Conservation (phyloP, 1,140 invertebrate genomes). For the Ooceraea biroi region DNA sequence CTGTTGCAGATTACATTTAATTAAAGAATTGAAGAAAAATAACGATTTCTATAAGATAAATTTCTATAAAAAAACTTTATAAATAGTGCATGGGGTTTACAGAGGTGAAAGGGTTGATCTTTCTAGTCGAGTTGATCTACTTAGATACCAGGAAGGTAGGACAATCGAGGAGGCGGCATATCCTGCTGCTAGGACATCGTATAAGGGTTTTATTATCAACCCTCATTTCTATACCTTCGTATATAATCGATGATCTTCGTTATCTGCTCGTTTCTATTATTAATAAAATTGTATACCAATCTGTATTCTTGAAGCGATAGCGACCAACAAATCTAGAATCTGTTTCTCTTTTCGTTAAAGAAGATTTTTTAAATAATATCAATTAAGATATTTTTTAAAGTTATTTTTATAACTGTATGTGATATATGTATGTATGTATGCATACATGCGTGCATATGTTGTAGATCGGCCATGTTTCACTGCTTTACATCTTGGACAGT, state of each 20-base stretch:
- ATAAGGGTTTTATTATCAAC: slow-evolving; percentile 13
- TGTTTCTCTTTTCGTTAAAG: too few species aligned
- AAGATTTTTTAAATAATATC: too few species aligned
- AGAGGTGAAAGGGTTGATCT: slow-evolving; percentile 64
- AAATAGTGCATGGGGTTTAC: background rate
- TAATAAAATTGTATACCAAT: background rate
- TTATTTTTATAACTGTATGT: too few species aligned
- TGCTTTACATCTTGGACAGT: background rate
- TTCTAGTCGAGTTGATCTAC: slow-evolving; percentile 73
- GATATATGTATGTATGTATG: too few species aligned
- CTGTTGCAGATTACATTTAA: too few species aligned
- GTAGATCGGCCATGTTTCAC: background rate
- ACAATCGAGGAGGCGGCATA: slow-evolving; percentile 42
- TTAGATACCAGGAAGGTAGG: slow-evolving; percentile 70
- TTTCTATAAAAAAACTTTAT: background rate
- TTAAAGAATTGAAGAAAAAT: background rate
- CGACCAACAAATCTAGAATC: too few species aligned
- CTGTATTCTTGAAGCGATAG: background rate
- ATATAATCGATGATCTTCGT: background rate
- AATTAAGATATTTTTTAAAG: too few species aligned
- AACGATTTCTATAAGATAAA: background rate
- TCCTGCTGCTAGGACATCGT: slow-evolving; percentile 41
- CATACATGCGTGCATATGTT: too few species aligned
- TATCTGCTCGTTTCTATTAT: background rate
- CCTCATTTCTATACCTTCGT: background rate